Evolutionary conservation across 2,888 invertebrate genomes (phyloP), one percentile per base, ranked within the genome.

Genomic region (Herminia tarsipennalis): DNA sequence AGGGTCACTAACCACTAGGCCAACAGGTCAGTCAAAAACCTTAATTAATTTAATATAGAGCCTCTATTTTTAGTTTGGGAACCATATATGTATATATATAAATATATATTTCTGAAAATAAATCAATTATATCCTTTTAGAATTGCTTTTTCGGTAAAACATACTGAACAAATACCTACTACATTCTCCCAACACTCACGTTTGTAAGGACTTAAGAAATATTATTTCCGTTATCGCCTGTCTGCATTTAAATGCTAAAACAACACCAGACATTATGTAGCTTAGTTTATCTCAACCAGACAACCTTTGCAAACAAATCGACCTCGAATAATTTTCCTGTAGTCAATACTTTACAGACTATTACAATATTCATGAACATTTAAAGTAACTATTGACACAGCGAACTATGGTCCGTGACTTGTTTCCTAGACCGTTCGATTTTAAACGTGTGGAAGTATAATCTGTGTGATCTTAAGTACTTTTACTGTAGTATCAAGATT

Each of bases 311-410:
- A 9, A 37, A 24, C 34, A 42, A 32, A 32, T 50, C 24, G 58
- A 56, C 63, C 62, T 64, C 43, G 66, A 50, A 42, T 43, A 27
- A 48, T 64, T 64, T 64, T 64, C 66, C 66, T 66, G 66, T 58
- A 46, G 45, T 25, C 33, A 18, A 47, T 40, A 20, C 33, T 56
- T 42, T 22, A 38, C 41, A 28, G 28, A 42, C 29, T 43, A n/a
- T n/a, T n/a, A n/a, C 25, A 53, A 45, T 57, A 53, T 49, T 61
- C 39, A 37, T 40, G 24, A 29, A 30, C 17, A 37, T 45, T 32
- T 44, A 41, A 35, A 35, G 10, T 2, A 3, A 16, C 14, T 36
- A 25, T 36, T 46, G 10, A 32, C 29, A 51, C 27, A 54, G 27
- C 30, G 18, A 42, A 42, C n/a, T n/a, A n/a, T n/a, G n/a, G n/a